Percentiles rank a stretch among this genome's conserved stretches.
Evolutionary conservation across 2,797 vertebrate genomes (phyloP).

Genomic region (Argya squamiceps): DNA sequence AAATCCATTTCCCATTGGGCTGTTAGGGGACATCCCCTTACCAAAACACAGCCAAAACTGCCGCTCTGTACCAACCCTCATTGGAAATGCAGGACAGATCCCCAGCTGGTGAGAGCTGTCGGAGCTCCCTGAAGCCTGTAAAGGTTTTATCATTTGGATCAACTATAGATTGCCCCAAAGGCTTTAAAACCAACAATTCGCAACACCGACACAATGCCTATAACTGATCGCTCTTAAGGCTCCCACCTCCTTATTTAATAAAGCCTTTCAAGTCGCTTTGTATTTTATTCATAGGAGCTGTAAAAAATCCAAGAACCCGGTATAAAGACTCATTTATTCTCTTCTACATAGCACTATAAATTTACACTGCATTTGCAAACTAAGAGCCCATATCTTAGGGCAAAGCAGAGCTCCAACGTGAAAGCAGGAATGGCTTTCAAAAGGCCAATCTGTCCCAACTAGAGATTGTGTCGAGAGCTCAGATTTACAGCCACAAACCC

Average conservation of each 20-base stretch:
- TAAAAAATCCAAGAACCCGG: constrained; percentile 43
- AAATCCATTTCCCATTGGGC: not conserved
- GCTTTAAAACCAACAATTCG: constrained; percentile 9
- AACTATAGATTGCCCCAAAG: not conserved
- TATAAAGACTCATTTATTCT: constrained; percentile 68
- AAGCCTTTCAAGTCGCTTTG: constrained; percentile 48
- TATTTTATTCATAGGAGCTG: constrained; percentile 64
- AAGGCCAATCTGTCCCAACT: constrained; percentile 47
- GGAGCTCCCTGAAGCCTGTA: not conserved
- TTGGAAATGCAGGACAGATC: not conserved
- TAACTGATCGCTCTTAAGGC: constrained; percentile 15
- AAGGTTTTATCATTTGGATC: constrained; percentile 20
- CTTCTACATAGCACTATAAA: constrained; percentile 54
- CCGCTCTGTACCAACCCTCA: accelerated
- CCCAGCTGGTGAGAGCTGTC: not conserved
- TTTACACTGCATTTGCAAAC: constrained; percentile 63
- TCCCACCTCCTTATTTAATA: constrained; percentile 55
- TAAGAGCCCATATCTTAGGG: constrained; percentile 53
- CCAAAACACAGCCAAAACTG: not conserved
- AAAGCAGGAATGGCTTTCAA: constrained; percentile 18
- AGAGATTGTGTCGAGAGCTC: not conserved
- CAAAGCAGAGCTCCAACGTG: constrained; percentile 36
- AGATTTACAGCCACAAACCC: constrained; percentile 2
- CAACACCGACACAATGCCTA: not conserved
- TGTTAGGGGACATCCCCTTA: not conserved